Percentiles rank a stretch among this genome's conserved stretches.
Conservation (phyloP, 2,797 vertebrate species). For the Xenops minutus region DNA sequence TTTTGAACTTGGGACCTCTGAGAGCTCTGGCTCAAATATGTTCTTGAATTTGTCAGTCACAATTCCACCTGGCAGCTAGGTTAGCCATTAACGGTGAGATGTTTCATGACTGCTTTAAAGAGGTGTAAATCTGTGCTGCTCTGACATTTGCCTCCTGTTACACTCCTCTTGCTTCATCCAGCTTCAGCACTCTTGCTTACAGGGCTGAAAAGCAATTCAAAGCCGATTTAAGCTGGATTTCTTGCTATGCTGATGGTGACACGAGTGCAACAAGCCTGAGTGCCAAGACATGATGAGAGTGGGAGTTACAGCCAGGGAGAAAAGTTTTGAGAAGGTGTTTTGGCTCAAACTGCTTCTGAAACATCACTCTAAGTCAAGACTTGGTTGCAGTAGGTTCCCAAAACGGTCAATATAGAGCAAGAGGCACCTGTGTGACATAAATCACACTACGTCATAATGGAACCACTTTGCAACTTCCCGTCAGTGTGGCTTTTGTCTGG, state of each 20-base stretch:
- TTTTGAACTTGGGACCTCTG: neutral
- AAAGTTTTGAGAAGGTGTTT: neutral
- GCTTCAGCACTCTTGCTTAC: neutral
- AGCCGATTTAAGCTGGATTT: neutral
- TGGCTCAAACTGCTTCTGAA: neutral
- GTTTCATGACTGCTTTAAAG: neutral
- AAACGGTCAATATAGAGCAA: neutral
- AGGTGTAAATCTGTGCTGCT: neutral
- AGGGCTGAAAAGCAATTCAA: neutral
- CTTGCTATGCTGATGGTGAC: neutral
- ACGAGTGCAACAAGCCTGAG: neutral
- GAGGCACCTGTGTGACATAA: neutral
- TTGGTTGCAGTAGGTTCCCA: neutral
- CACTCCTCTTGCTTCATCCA: neutral
- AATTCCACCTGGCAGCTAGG: neutral
- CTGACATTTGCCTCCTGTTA: neutral
- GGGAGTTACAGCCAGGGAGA: neutral
- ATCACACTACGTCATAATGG: neutral
- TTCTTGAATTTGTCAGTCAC: neutral
- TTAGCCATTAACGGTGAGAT: neutral
- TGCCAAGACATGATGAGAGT: neutral
- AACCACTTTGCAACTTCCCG: neutral
- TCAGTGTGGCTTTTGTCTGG: neutral
- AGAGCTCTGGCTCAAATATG: neutral
- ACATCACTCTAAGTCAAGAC: neutral